Evolutionary conservation across 1,140 invertebrate species (phyloP).

Genomic region (Nasonia vitripennis): DNA sequence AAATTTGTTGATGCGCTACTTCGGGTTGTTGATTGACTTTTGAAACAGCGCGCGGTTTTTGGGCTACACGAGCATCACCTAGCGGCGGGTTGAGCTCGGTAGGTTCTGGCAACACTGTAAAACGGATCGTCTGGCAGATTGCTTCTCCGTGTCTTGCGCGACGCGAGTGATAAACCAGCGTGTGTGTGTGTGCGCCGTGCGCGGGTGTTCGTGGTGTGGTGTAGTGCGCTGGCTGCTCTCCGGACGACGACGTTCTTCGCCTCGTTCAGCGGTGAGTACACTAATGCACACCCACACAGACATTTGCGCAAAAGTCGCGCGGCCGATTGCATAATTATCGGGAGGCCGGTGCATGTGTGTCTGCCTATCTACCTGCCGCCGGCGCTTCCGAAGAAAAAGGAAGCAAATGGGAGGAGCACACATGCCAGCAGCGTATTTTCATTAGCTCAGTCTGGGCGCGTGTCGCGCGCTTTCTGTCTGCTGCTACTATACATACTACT

Average conservation of each 20-base stretch:
- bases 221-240: slow-evolving; percentile 52
- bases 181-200: slow-evolving; percentile 58
- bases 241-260: slow-evolving; percentile 70
- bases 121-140: neutral
- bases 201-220: slow-evolving; percentile 20
- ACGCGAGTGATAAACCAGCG: slow-evolving; percentile 53
- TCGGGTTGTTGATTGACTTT: too few species aligned
- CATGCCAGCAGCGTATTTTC: neutral
- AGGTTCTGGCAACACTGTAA: too few species aligned
- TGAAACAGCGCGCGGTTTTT: too few species aligned
- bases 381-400: neutral
- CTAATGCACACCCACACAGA: neutral
- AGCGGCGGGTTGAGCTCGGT: too few species aligned
- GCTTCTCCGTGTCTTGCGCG: neutral
- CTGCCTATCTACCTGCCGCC: neutral
- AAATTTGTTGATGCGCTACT: too few species aligned
- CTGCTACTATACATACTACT: neutral
- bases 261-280: slow-evolving; percentile 69
- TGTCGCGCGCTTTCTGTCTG: slow-evolving; percentile 41
- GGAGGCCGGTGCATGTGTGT: neutral
- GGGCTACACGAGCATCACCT: too few species aligned
- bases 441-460: neutral
- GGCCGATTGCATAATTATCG: slow-evolving; percentile 22
- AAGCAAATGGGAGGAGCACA: neutral
- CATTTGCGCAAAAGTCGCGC: neutral